A percentile compares a stretch with the other conserved stretches of the same genome.
Evolutionary conservation across 2,113 vertebrate genomes (phyloP).

Genomic region (Bos indicus): DNA sequence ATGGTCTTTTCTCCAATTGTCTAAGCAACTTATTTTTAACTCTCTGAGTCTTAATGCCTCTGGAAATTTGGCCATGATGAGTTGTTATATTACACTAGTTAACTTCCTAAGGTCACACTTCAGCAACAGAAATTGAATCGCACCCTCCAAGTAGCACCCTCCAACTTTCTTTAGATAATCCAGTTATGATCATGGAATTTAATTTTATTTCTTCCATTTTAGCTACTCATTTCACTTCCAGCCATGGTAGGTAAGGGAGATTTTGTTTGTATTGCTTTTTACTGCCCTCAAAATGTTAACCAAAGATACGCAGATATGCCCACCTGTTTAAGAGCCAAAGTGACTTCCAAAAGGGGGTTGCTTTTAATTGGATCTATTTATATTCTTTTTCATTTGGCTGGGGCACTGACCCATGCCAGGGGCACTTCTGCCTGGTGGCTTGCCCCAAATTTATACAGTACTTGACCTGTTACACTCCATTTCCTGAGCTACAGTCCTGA

Average conservation of each 20-base stretch:
- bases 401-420: constrained; percentile 58
- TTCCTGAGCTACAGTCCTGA: constrained; percentile 43
- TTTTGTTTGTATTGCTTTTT: background rate
- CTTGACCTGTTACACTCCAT: constrained; percentile 68
- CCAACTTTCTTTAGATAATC: background rate
- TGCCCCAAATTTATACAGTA: constrained; percentile 61
- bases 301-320: background rate
- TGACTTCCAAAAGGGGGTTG: constrained; percentile 38
- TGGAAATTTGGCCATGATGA: background rate
- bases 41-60: background rate
- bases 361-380: constrained; percentile 70
- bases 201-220: background rate
- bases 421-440: constrained; percentile 50
- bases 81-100: background rate
- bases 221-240: background rate
- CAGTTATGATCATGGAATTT: background rate
- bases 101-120: background rate
- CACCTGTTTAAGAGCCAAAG: constrained; percentile 14
- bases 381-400: constrained; percentile 47
- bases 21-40: background rate
- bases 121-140: background rate
- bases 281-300: background rate
- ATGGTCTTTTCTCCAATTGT: background rate
- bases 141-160: background rate
- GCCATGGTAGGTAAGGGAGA: background rate